Evolutionary conservation across 2,113 vertebrate species (phyloP).

Genomic region (Takifugu flavidus): DNA sequence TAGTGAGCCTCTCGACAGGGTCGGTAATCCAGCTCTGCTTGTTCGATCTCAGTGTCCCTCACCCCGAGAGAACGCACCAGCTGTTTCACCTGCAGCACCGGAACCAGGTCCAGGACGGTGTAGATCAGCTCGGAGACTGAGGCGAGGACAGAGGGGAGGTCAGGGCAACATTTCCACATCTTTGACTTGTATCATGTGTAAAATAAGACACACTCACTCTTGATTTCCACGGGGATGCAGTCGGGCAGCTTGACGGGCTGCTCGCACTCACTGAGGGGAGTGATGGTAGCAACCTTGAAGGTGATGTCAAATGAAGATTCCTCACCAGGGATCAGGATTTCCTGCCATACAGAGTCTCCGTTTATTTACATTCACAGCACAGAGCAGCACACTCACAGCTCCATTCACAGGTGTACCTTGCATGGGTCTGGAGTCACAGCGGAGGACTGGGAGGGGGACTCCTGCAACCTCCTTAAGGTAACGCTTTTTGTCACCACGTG

Average conservation of each 20-base stretch:
- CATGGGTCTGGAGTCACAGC: not conserved
- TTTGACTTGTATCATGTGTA: not conserved
- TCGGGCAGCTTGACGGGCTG: conserved; percentile 59
- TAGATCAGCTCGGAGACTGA: conserved; percentile 72
- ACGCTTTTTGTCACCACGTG: conserved; percentile 27
- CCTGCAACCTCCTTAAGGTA: conserved; percentile 16
- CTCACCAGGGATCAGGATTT: conserved; percentile 5
- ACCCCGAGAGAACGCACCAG: conserved; percentile 71
- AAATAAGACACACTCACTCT: conserved; percentile 54
- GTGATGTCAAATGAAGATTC: not conserved
- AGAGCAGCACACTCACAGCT: not conserved
- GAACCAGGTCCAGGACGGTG: conserved; percentile 67
- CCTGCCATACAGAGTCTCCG: conserved; percentile 15
- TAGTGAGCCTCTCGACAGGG: conserved; percentile 69
- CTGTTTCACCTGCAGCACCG: conserved; percentile 67
- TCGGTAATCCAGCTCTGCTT: conserved; percentile 66
- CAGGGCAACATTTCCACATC: conserved; percentile 8
- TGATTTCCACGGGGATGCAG: conserved; percentile 71
- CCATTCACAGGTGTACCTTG: conserved; percentile 22
- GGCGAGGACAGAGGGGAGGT: not conserved
- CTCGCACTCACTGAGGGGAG: conserved; percentile 14
- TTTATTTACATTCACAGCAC: not conserved
- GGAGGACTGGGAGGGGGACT: not conserved
- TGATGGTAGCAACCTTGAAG: not conserved
- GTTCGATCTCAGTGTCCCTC: conserved; percentile 69